A percentile compares a stretch with the other conserved stretches of the same genome.
Conservation (phyloP, 2,113 vertebrate genomes). For the Campylomormyrus tamandua region DNA sequence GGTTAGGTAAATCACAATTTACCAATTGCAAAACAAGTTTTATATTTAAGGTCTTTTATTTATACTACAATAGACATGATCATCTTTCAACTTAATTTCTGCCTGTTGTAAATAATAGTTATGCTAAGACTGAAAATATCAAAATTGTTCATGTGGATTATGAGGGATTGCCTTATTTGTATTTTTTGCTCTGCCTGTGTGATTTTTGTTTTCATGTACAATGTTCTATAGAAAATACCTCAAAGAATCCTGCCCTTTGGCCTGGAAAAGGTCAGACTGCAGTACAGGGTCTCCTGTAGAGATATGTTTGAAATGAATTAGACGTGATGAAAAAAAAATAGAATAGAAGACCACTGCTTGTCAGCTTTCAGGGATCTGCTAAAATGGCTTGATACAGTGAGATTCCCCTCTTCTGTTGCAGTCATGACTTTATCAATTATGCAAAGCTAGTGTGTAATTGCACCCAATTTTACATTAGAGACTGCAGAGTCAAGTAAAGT, state of each 20-base stretch:
- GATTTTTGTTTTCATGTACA: constrained; percentile 47
- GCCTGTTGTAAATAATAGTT: constrained; percentile 48
- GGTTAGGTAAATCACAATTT: constrained; percentile 39
- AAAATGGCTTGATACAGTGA: constrained; percentile 83
- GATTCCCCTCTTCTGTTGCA: constrained; percentile 54
- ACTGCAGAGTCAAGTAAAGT: constrained; percentile 65
- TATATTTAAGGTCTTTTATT: constrained; percentile 38
- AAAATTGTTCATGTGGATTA: constrained; percentile 43
- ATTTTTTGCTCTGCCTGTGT: constrained; percentile 23
- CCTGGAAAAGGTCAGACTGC: constrained; percentile 48
- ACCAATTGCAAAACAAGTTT: constrained; percentile 45
- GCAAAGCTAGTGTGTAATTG: constrained; percentile 67
- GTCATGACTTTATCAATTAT: constrained; percentile 77
- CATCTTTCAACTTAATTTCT: constrained; percentile 33
- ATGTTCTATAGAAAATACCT: constrained; percentile 63
- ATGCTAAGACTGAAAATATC: constrained; percentile 44
- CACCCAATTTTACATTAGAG: constrained; percentile 66
- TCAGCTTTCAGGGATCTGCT: constrained; percentile 86
- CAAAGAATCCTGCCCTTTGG: constrained; percentile 52
- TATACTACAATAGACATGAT: constrained; percentile 36
- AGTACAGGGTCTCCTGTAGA: constrained; percentile 39
- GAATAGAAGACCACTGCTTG: constrained; percentile 82
- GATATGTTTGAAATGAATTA: constrained; percentile 40
- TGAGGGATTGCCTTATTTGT: constrained; percentile 50
- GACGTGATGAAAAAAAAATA: constrained; percentile 62